Conservation (phyloP, 2,888 invertebrate species). For the Antheraea assamensis region DNA sequence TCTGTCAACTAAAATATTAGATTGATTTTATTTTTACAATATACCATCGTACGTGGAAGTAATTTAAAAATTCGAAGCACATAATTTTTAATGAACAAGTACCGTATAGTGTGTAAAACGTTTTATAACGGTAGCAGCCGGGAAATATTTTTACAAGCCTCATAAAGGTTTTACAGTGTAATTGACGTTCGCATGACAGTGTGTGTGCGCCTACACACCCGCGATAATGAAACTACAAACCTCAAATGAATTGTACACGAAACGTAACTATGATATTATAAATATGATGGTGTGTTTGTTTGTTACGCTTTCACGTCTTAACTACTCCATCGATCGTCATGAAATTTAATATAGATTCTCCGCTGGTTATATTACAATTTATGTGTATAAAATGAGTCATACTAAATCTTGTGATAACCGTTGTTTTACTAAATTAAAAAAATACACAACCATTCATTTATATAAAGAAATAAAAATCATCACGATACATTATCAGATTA, state of each 20-base stretch:
- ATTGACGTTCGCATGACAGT: constrained; percentile 19
- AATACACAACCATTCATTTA: too few species aligned
- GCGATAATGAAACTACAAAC: not conserved
- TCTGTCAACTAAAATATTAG: too few species aligned
- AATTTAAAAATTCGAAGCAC: not conserved
- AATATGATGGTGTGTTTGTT: too few species aligned
- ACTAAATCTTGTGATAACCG: not conserved
- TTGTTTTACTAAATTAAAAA: not conserved
- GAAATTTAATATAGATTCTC: too few species aligned
- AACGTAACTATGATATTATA: too few species aligned
- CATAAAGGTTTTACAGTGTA: constrained; percentile 22
- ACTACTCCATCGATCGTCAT: too few species aligned
- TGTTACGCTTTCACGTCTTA: too few species aligned
- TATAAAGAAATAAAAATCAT: too few species aligned
- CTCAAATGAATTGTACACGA: too few species aligned
- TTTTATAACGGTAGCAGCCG: constrained; percentile 14
- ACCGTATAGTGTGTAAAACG: not conserved
- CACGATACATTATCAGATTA: too few species aligned
- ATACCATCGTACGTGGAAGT: not conserved
- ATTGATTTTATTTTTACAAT: not conserved
- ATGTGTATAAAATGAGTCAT: not conserved
- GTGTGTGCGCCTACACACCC: not conserved
- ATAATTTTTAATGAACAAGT: constrained; percentile 1
- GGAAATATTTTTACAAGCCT: constrained; percentile 10
- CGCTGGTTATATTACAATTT: too few species aligned